These are phyloP conservation scores for Latheticus oryzae DNA, from an alignment of 2,888 invertebrate genomes.

Conservation along the genomic window DNA sequence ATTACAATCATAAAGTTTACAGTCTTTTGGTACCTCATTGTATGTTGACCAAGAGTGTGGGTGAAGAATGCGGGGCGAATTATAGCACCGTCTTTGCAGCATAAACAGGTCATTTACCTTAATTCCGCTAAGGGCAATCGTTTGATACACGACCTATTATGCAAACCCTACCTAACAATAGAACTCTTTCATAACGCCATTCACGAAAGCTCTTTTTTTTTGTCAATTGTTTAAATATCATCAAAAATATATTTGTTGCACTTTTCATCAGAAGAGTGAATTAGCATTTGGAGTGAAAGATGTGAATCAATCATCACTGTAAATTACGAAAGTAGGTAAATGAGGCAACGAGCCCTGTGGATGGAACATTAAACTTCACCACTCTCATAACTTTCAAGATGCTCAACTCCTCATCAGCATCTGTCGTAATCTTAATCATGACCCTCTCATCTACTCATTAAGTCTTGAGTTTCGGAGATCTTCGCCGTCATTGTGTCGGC, in stretches of 20 bases:
- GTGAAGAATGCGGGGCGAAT: conserved; percentile 43
- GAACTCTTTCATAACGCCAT: conserved; percentile 15
- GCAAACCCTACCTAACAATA: conserved; percentile 36
- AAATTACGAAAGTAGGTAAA: conserved; percentile 3
- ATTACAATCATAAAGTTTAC: background rate
- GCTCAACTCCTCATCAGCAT: conserved; percentile 32
- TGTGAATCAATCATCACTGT: too few species aligned
- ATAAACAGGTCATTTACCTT: conserved; percentile 45
- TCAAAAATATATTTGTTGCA: too few species aligned
- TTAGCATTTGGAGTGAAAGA: too few species aligned
- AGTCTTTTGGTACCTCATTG: conserved; percentile 5
- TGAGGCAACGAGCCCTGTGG: conserved; percentile 3
- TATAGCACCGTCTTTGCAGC: conserved; percentile 25
- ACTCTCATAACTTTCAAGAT: conserved; percentile 26
- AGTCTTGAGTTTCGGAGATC: conserved; percentile 24
- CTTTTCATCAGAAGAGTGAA: too few species aligned
- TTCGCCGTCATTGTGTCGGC: conserved; percentile 28
- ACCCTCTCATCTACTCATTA: conserved; percentile 46
- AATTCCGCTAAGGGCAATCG: conserved; percentile 45
- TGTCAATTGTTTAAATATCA: too few species aligned
- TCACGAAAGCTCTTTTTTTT: conserved; percentile 18
- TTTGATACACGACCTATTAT: conserved; percentile 45
- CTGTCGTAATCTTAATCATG: conserved; percentile 50
- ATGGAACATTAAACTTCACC: conserved; percentile 5
- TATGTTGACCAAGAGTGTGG: conserved; percentile 29